phyloP scores from a whole-genome alignment of 2,888 invertebrate species.

The Atethmia centrago region DNA sequence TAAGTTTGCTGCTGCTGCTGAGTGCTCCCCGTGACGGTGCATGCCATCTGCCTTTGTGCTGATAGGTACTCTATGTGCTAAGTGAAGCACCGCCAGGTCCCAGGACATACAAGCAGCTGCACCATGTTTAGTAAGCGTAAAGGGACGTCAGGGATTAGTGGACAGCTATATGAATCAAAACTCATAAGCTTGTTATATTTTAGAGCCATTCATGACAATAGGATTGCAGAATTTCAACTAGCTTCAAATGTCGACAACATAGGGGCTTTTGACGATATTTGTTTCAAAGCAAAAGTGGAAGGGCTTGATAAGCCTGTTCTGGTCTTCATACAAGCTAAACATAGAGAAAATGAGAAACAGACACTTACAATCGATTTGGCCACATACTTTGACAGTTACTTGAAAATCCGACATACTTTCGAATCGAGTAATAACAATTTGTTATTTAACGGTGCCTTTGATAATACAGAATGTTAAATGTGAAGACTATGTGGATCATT shows the following conservation, averaged over 20 bases:
- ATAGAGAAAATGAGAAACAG: slow-evolving; percentile 34
- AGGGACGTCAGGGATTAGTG: slow-evolving; percentile 49
- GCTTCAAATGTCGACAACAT: slow-evolving; percentile 53
- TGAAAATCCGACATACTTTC: slow-evolving; percentile 39
- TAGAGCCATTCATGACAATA: slow-evolving; percentile 34
- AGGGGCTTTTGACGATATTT: slow-evolving; percentile 57
- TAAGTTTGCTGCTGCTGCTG: not conserved
- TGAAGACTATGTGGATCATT: too few relatives aligned
- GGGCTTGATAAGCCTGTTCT: slow-evolving; percentile 21
- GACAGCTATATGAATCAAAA: slow-evolving; percentile 56
- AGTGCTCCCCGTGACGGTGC: not conserved
- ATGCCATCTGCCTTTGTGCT: not conserved
- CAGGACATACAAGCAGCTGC: not conserved
- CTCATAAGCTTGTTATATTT: slow-evolving; percentile 49
- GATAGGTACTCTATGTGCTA: too few relatives aligned
- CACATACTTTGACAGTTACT: slow-evolving; percentile 49
- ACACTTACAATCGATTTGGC: slow-evolving; percentile 16
- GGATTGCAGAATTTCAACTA: slow-evolving; percentile 50
- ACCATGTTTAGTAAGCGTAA: slow-evolving; percentile 33
- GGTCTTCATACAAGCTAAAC: slow-evolving; percentile 54
- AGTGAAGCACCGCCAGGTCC: too few relatives aligned
- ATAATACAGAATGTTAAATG: slow-evolving; percentile 28
- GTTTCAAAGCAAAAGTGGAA: slow-evolving; percentile 41
- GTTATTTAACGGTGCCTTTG: slow-evolving; percentile 23
- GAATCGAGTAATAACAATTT: not conserved